These are phyloP conservation scores for Rotaria socialis DNA, from an alignment of 2,888 invertebrate genomes.

Conservation along the genomic window DNA sequence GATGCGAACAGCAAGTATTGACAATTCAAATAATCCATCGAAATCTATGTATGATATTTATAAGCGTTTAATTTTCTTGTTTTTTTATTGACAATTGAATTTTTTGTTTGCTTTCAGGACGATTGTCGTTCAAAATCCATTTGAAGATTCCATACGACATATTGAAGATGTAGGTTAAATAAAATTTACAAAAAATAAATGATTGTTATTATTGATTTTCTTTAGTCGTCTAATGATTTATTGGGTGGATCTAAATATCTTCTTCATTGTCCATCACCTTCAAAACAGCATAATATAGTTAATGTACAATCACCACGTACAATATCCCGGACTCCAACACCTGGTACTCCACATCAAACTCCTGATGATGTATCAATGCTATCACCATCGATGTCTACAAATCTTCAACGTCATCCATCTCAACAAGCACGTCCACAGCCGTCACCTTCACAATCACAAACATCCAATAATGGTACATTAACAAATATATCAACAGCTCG, in stretches of 20 bases:
- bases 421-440: background rate
- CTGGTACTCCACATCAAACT: background rate
- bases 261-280: conserved; percentile 14
- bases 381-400: background rate
- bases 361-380: conserved; percentile 11
- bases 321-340: background rate
- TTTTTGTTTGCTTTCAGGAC: background rate
- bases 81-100: background rate
- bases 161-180: background rate
- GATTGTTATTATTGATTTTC: too few species aligned
- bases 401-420: background rate
- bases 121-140: conserved; percentile 32
- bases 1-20: conserved; percentile 22
- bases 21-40: conserved; percentile 12
- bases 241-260: background rate
- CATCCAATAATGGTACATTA: background rate
- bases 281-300: background rate
- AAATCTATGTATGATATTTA: background rate
- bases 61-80: background rate
- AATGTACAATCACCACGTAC: conserved; percentile 12
- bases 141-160: conserved; percentile 19
- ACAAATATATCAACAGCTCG: background rate
- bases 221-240: background rate
- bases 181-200: too few species aligned
- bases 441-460: background rate